Evolutionary conservation across 2,797 vertebrate genomes (phyloP), one percentile per base, ranked within the genome.

Genomic region (Hydrophis major): DNA sequence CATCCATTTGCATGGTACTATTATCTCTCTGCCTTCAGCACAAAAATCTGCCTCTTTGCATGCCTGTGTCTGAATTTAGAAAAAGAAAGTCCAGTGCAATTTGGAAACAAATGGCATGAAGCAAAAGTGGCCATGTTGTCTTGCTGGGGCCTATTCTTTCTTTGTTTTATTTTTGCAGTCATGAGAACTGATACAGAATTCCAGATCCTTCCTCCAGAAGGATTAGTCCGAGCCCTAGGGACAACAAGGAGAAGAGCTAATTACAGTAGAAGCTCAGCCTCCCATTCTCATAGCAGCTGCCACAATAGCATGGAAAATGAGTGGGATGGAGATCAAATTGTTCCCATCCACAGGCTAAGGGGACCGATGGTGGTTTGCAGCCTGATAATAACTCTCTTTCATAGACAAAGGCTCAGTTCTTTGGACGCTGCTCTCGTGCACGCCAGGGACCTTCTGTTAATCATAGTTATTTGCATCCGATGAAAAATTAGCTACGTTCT

Each of bases 291-390:
- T 25, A 28, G 55, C 91, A 90, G 89, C 83, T 88, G 91, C 89
- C 89, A 42, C 55, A 25, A 56, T 1, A 22, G 16, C 88, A 90
- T 92, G 93, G 89, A 94, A 94, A 94, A 92, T 61, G 63, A 63
- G 91, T 83, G 86, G 93, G 93, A 61, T 55, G 91, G 86, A 25
- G n/a, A 69, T 18, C 28, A 74, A 61, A 14, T 66, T 4, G 18
- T 59, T 90, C 78, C 93, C 88, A 90, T 90, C n/a, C 18, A 16
- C 20, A 90, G 59, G 56, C 28, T 2, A 37, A 22, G 6, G 13
- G 74, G 47, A 50, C 63, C 4, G 5, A 60, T 37, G 53, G 5
- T 47, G 6, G 27, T 63, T 56, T 56, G 57, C 28, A 25, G 83
- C 83, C 50, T 0, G 61, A 78, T 69, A 87, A 74, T 37, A 8